Evolutionary conservation across 1,140 invertebrate genomes (phyloP).

Genomic region (Meteorus sp.): DNA sequence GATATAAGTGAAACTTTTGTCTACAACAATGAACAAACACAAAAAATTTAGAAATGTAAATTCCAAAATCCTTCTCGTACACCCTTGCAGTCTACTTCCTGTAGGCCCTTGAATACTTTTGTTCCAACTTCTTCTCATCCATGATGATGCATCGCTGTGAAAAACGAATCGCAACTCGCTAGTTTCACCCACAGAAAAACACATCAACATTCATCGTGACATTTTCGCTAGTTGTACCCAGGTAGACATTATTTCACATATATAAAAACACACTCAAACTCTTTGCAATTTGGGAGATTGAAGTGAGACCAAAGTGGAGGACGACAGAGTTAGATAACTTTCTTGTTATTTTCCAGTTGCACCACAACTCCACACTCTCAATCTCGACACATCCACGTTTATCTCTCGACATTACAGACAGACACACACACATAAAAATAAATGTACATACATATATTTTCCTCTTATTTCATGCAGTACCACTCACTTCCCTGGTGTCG

Average conservation of each 20-base stretch:
- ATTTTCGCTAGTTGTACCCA: background rate
- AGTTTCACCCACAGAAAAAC: constrained; percentile 3
- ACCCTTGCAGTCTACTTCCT: background rate
- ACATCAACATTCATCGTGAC: constrained; percentile 17
- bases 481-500: background rate
- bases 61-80: background rate
- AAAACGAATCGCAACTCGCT: constrained; percentile 29
- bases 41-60: too few relatives aligned
- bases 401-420: background rate
- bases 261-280: too few relatives aligned
- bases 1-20: too few relatives aligned
- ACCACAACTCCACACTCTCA: constrained; percentile 4
- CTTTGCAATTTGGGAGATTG: constrained; percentile 43
- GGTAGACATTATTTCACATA: constrained; percentile 1
- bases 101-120: background rate
- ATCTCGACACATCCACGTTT: background rate
- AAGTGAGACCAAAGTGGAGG: constrained; percentile 20
- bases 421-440: background rate
- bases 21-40: too few relatives aligned
- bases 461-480: background rate
- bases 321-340: constrained; percentile 31
- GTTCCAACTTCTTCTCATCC: background rate
- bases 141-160: constrained; percentile 16
- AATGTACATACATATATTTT: background rate
- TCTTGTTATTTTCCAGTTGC: constrained; percentile 33